Percentiles rank a stretch among this genome's conserved stretches.
These are phyloP conservation scores for Mastigias papua DNA, from an alignment of 30 jellyfish, hydroid and myxozoan species.

Conservation along the genomic window DNA sequence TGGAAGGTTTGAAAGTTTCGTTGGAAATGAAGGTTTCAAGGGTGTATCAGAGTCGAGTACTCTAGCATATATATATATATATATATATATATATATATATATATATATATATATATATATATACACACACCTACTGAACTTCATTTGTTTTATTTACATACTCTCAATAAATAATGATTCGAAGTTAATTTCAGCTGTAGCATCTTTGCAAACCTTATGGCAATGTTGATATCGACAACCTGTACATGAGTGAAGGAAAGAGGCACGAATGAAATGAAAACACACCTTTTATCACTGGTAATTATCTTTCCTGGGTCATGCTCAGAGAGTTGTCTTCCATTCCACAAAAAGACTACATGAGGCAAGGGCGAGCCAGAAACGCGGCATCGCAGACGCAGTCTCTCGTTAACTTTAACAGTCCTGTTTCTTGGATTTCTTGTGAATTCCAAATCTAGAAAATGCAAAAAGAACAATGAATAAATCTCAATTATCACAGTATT, in stretches of 20 bases:
- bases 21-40: too few relatives aligned
- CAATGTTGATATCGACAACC: too few relatives aligned
- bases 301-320: conserved; percentile 51
- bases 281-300: conserved; percentile 51
- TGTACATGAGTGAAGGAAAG: too few relatives aligned
- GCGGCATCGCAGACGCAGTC: conserved; percentile 67
- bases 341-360: conserved; percentile 65
- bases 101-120: not conserved
- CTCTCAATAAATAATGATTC: not conserved
- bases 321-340: conserved; percentile 60
- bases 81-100: not conserved
- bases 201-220: too few relatives aligned
- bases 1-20: too few relatives aligned
- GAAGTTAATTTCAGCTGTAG: too few relatives aligned
- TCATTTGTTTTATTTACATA: too few relatives aligned
- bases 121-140: not conserved
- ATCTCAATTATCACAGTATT: too few relatives aligned
- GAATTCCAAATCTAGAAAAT: conserved; percentile 34
- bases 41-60: too few relatives aligned
- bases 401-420: conserved; percentile 33
- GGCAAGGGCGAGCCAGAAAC: conserved; percentile 77
- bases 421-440: conserved; percentile 56
- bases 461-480: not conserved
- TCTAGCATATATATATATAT: not conserved
- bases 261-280: not conserved